Evolutionary conservation across 2,797 vertebrate genomes (phyloP).

Genomic region (Catostomus latipinnis): DNA sequence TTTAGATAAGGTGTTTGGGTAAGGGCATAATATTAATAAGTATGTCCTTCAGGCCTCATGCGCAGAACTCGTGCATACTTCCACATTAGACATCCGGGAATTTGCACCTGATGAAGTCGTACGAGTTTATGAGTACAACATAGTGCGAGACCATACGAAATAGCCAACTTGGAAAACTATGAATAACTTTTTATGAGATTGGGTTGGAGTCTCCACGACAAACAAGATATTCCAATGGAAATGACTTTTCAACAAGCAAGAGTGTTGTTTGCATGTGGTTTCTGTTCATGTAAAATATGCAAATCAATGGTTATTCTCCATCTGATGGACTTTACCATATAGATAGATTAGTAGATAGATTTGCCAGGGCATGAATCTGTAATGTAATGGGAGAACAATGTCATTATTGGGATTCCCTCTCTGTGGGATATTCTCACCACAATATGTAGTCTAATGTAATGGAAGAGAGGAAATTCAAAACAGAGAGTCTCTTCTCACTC

Average conservation of each 20-base stretch:
- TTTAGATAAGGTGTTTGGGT: too few relatives aligned
- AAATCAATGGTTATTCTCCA: background rate
- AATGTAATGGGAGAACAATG: background rate
- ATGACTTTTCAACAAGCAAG: background rate
- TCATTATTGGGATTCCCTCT: slow-evolving; percentile 10
- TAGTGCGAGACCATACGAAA: too few relatives aligned
- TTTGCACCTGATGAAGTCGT: too few relatives aligned
- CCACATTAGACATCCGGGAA: too few relatives aligned
- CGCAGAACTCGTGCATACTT: too few relatives aligned
- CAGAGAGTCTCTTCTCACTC: background rate
- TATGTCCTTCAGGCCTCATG: too few relatives aligned
- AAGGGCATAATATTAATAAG: too few relatives aligned
- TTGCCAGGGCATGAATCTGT: background rate
- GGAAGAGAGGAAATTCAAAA: background rate
- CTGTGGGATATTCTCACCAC: background rate
- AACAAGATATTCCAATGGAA: background rate
- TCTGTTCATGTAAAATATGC: slow-evolving; percentile 5
- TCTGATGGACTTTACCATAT: background rate
- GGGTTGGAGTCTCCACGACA: background rate
- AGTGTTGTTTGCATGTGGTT: background rate
- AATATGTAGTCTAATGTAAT: background rate
- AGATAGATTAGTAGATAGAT: background rate
- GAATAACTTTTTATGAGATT: background rate
- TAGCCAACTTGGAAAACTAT: too few relatives aligned
- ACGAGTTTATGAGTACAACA: too few relatives aligned